phyloP scores from a whole-genome alignment of 2,113 vertebrate genomes.

The Heliornis fulica region DNA sequence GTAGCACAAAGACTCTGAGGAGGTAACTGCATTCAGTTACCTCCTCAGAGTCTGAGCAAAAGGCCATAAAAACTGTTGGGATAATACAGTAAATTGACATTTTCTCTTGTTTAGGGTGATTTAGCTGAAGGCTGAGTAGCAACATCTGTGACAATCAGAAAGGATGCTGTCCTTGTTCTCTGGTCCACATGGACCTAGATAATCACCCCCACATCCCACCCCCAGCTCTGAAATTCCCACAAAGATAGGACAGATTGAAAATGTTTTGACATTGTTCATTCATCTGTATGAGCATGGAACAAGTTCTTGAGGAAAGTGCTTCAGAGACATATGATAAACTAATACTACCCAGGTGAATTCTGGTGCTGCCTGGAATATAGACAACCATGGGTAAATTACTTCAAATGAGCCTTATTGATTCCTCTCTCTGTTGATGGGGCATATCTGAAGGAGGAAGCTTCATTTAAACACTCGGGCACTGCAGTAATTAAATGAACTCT shows the following conservation, averaged over 20 bases:
- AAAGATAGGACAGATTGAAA: slow-evolving; percentile 1
- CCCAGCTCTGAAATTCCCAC: not conserved
- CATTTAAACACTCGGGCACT: slow-evolving; percentile 43
- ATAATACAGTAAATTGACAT: not conserved
- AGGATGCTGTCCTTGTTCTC: slow-evolving; percentile 7
- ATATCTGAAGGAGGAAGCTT: slow-evolving; percentile 38
- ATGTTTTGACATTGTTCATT: slow-evolving; percentile 36
- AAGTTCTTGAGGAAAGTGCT: slow-evolving; percentile 1
- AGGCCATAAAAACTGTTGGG: not conserved
- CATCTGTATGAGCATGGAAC: not conserved
- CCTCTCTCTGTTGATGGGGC: slow-evolving; percentile 16
- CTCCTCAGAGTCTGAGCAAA: not conserved
- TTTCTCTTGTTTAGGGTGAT: not conserved
- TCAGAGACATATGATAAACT: slow-evolving; percentile 37
- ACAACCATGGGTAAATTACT: not conserved
- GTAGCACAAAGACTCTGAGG: not conserved
- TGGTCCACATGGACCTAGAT: not conserved
- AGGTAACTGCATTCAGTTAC: not conserved
- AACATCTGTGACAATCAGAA: not conserved
- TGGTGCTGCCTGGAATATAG: slow-evolving; percentile 3
- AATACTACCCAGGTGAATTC: slow-evolving; percentile 6
- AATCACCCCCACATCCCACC: not conserved
- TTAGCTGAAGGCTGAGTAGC: slow-evolving; percentile 1
- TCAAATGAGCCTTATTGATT: slow-evolving; percentile 66
- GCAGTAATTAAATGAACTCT: slow-evolving; percentile 53